A percentile compares a stretch with the other conserved stretches of the same genome.
phyloP scores from a whole-genome alignment of 2,113 vertebrate species.

The Rhodinocichla rosea region DNA sequence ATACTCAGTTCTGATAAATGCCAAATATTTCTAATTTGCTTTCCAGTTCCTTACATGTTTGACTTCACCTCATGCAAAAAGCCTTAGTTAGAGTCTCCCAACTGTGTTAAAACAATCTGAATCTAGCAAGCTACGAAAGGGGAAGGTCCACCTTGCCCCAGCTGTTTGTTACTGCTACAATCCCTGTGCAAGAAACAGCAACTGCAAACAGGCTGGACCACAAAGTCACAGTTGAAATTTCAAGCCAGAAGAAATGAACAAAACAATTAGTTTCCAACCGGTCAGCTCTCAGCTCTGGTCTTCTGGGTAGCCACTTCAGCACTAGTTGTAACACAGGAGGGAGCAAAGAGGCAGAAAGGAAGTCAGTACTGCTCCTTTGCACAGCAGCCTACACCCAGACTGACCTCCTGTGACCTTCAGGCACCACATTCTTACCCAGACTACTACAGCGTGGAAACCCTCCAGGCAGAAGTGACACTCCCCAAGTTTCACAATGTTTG shows the following conservation, averaged over 20 bases:
- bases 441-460: neutral
- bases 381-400: neutral
- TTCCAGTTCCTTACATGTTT: neutral
- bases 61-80: neutral
- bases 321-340: neutral
- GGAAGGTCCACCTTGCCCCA: neutral
- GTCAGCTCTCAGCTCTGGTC: neutral
- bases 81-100: neutral
- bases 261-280: neutral
- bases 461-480: neutral
- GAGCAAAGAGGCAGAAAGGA: neutral
- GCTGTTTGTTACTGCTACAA: neutral
- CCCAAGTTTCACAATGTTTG: neutral
- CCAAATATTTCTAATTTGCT: neutral
- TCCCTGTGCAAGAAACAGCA: neutral
- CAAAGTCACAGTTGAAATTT: neutral
- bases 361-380: neutral
- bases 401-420: rapidly evolving
- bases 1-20: neutral
- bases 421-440: neutral
- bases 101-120: neutral
- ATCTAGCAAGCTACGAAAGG: neutral
- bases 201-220: neutral
- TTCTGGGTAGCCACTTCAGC: neutral
- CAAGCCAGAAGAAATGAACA: neutral